These are phyloP conservation scores for Scaptomyza flava DNA, from an alignment of 2,888 invertebrate species.

Conservation along the genomic window DNA sequence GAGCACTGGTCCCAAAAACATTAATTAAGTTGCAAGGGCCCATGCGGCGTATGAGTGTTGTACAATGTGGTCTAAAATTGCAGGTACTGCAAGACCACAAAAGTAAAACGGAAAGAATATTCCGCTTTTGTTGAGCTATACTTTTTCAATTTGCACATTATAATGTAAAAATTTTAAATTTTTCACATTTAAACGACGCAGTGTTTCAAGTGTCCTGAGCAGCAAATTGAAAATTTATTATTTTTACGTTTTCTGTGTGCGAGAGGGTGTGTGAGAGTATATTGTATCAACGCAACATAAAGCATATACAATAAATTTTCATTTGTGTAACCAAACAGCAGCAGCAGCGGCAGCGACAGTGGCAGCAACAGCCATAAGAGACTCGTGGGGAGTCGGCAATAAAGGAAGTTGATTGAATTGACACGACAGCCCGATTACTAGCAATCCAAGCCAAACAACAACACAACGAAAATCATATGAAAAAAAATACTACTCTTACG, in stretches of 20 bases:
- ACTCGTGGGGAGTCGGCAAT: constrained; percentile 31
- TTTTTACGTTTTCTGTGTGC: constrained; percentile 20
- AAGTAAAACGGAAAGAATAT: constrained; percentile 1
- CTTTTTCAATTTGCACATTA: constrained; percentile 49
- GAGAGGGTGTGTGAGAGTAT: neutral
- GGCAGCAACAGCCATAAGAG: constrained; percentile 33
- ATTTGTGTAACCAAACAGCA: constrained; percentile 71
- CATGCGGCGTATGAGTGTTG: constrained; percentile 40
- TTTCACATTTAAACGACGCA: constrained; percentile 51
- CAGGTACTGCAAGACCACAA: constrained; percentile 4
- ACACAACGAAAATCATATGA: neutral
- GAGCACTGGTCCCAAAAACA: constrained; percentile 10
- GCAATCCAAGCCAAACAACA: constrained; percentile 30
- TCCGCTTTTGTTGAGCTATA: constrained; percentile 20
- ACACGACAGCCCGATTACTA: constrained; percentile 44
- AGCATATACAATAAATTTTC: constrained; percentile 76
- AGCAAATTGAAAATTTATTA: constrained; percentile 73
- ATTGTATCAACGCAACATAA: constrained; percentile 70
- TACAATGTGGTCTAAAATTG: constrained; percentile 7
- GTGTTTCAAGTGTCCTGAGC: constrained; percentile 57
- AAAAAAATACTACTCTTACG: constrained; percentile 45
- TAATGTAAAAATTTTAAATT: constrained; percentile 26
- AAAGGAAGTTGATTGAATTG: constrained; percentile 73
- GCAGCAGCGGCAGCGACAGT: constrained; percentile 14
- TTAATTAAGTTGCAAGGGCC: constrained; percentile 37